Evolutionary conservation across 2,888 invertebrate species (phyloP), one percentile per base, ranked within the genome.

Genomic region (Gibbula magus): DNA sequence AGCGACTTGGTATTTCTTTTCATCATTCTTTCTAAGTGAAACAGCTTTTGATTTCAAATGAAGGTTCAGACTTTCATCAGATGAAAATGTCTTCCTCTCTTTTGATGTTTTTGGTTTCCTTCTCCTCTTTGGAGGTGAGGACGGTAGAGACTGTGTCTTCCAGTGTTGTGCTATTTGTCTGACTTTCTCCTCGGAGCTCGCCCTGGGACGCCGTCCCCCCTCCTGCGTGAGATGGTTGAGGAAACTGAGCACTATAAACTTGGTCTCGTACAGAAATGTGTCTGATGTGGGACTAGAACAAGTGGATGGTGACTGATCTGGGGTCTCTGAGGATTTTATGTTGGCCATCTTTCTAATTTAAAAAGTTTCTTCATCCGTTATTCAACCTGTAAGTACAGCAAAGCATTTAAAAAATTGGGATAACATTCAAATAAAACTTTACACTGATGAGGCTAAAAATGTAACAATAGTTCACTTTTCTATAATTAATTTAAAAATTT

Each of bases 201-300:
- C n/a, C 53, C 51, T 32, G 7, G 32, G 52, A 13, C 75, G 76
- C 35, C 75, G 54, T 20, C 78, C 75, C 2, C 61, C 61, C 25
- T 82, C 79, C 25, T 74, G 73, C 2, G 81, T 80, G 25, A 76
- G 66, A 20, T 79, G 73, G 5, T 81, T 74, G 53, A 84, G 56
- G 75, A 87, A 89, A 77, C 87, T 88, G 18, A 89, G 82, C 32
- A 89, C 87, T 29, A 89, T 84, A 79, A 83, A 87, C 79, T 87
- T 87, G 0, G 89, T 89, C 76, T 89, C 87, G 78, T 80, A 81
- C 1, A 83, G 56, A 77, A 89, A 87, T 45, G 76, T 84, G 13
- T 84, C 84, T 18, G 84, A 53, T 16, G 81, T 74, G 18, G 29
- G 25, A 7, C 54, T 73, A 16, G 53, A 67, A 70, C n/a, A 29